These are phyloP conservation scores for Sphenodon punctatus DNA, from an alignment of 2,797 vertebrate genomes.

Conservation along the genomic window DNA sequence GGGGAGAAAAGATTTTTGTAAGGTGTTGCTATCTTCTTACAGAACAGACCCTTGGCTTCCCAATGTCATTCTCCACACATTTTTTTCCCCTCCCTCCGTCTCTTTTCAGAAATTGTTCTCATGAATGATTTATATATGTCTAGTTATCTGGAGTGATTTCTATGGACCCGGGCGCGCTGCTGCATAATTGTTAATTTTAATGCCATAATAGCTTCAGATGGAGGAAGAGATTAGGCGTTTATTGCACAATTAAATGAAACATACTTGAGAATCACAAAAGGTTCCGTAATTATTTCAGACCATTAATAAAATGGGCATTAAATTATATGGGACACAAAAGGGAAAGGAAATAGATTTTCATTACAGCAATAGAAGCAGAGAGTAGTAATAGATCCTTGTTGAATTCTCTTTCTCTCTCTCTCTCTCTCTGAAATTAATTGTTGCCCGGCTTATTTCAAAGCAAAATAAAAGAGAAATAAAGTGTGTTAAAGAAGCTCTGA, in stretches of 20 bases:
- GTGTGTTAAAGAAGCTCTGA: slow-evolving; percentile 84
- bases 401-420: slow-evolving; percentile 93
- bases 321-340: slow-evolving; percentile 99
- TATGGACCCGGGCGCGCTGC: slow-evolving; percentile 99
- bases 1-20: slow-evolving; percentile 78
- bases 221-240: slow-evolving; percentile 99
- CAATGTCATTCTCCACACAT: slow-evolving; percentile 95
- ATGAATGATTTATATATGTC: slow-evolving; percentile 99
- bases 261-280: slow-evolving; percentile 99
- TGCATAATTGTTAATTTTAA: slow-evolving; percentile 99
- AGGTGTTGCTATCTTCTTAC: slow-evolving; percentile 92
- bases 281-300: slow-evolving; percentile 99
- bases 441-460: slow-evolving; percentile 99
- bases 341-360: slow-evolving; percentile 99
- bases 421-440: slow-evolving; percentile 99
- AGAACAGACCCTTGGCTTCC: slow-evolving; percentile 91
- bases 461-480: slow-evolving; percentile 99
- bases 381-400: slow-evolving; percentile 99
- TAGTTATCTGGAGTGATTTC: slow-evolving; percentile 99
- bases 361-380: slow-evolving; percentile 99
- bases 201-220: slow-evolving; percentile 99
- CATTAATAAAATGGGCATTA: slow-evolving; percentile 99
- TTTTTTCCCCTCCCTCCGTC: slow-evolving; percentile 80
- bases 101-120: slow-evolving; percentile 93
- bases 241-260: slow-evolving; percentile 99